Evolutionary conservation across 2,113 vertebrate genomes (phyloP).

Genomic region (Meles meles): DNA sequence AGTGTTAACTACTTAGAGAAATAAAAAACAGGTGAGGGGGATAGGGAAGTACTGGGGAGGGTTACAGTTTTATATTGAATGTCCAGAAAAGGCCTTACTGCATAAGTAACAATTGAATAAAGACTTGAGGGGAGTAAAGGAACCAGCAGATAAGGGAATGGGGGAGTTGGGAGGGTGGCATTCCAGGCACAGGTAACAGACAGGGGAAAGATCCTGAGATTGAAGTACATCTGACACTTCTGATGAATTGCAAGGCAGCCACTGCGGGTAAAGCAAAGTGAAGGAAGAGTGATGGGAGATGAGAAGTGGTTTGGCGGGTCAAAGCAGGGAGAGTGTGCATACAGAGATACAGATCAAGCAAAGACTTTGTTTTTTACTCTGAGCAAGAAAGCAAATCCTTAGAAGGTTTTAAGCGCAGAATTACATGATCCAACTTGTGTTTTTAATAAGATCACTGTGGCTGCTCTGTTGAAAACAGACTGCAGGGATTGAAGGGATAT

Average conservation of each 20-base stretch:
- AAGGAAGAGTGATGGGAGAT: not conserved
- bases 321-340: rapidly evolving
- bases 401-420: not conserved
- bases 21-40: not conserved
- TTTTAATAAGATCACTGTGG: not conserved
- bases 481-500: not conserved
- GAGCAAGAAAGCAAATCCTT: not conserved
- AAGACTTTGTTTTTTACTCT: not conserved
- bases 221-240: not conserved
- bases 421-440: not conserved
- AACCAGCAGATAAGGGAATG: not conserved
- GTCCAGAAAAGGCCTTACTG: not conserved
- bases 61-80: not conserved
- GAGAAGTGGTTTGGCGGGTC: not conserved
- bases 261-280: not conserved
- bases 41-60: not conserved
- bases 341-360: not conserved
- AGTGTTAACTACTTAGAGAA: not conserved
- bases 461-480: not conserved
- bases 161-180: not conserved
- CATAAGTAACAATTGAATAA: not conserved
- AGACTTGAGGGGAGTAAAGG: not conserved
- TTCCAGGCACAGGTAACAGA: not conserved
- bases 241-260: not conserved
- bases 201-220: not conserved